These are phyloP conservation scores for Torymus auratus DNA, from an alignment of 2,888 invertebrate genomes.

Conservation along the genomic window DNA sequence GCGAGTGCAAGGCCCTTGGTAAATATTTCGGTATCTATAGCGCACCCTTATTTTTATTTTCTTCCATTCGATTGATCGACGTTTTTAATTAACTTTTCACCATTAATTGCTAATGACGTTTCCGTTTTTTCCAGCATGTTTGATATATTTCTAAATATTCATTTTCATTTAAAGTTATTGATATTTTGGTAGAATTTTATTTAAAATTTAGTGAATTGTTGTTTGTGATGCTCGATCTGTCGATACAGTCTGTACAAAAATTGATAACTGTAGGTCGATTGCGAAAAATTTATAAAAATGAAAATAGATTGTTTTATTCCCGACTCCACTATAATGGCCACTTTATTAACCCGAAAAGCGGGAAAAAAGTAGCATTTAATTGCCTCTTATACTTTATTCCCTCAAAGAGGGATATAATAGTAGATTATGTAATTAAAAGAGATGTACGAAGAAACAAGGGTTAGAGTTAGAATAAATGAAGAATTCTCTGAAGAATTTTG, in stretches of 20 bases:
- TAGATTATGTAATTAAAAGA: too few relatives aligned
- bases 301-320: too few relatives aligned
- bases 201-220: background rate
- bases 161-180: background rate
- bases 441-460: too few relatives aligned
- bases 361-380: too few relatives aligned
- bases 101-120: background rate
- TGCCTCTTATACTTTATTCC: too few relatives aligned
- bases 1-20: slow-evolving; percentile 71
- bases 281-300: background rate
- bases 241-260: slow-evolving; percentile 1
- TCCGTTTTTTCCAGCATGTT: slow-evolving; percentile 16
- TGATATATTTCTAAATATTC: background rate
- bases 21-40: slow-evolving; percentile 69
- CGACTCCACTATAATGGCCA: too few relatives aligned
- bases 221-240: slow-evolving; percentile 23
- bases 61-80: slow-evolving; percentile 24
- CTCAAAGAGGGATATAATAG: too few relatives aligned
- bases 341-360: too few relatives aligned
- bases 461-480: too few relatives aligned
- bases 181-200: background rate
- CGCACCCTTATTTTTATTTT: slow-evolving; percentile 1
- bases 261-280: background rate
- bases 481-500: too few relatives aligned
- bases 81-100: slow-evolving; percentile 12